Base-by-base conservation (phyloP, 2,113 vertebrate species). In the Notarius quadriscutis region DNA sequence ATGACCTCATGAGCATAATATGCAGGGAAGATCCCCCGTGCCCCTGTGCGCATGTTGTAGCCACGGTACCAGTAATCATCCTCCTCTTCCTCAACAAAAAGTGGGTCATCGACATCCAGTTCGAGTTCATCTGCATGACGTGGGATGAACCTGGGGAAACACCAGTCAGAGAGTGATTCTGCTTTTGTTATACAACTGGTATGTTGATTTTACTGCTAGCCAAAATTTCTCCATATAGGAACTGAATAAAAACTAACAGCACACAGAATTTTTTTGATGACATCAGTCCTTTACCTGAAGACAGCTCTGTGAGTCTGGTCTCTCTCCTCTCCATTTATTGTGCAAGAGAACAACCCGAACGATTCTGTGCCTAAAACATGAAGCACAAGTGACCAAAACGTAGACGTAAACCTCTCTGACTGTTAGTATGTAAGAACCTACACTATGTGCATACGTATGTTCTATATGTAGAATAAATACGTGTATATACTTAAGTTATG, bases 51-150 rank as follows among this genome's bases (percentile, higher is more conserved):
- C 98, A 99, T 99, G 93, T 99, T 99, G 91, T 98, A 99, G 18
- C 98, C 98, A 8, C 97, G 93, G 93, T 97, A 99, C 98, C 98
- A 99, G 92, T 97, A 99, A 91, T 99, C 98, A 1, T 99, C 98
- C 87, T 98, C 97, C 90, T 99, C 98, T 57, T 97, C 96, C 92
- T 99, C 98, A 87, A 99, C 97, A 84, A 96, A 95, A 89, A 99
- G 93, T 0, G 98, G 98, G 86, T 99, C 98, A 0, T 99, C 98
- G 92, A 99, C 97, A 0, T 99, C 98, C 30, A 99, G 94, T 92
- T 99, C 97, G 92, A 99, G 94, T 89, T 99, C 98, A 0, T 99
- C 98, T 57, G 97, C 94, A 6, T 99, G 98, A 51, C 98, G 96
- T 0, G 98, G 98, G 91, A 99, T 99, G 89, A 99, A 99, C 95